Evolutionary conservation across 2,113 vertebrate species (phyloP), one percentile per base, ranked within the genome.

Genomic region (Pagrus major): DNA sequence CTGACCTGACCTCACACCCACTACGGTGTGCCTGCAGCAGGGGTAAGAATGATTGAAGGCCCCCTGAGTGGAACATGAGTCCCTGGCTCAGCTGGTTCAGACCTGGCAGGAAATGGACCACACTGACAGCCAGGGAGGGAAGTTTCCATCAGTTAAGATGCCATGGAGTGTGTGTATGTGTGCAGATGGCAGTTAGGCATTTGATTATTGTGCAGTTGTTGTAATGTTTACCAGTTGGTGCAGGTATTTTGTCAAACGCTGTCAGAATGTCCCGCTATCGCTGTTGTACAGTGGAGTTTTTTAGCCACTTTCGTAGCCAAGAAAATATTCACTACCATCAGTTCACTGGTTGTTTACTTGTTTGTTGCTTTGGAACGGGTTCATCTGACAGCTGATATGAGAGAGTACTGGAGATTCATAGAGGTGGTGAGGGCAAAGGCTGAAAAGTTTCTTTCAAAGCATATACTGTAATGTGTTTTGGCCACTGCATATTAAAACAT

Each of bases 131-230:
- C 72, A 76, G 61, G 61, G 74, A 58, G 86, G 87, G 86, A 86
- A 90, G 87, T 90, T 91, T 92, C 91, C 91, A 91, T 82, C 76
- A 42, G 81, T 83, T 90, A 85, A 87, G 78, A 84, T 86, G 75
- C 74, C 79, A 80, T 80, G 33, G 44, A 12, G 70, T 61, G 35
- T 20, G 70, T 79, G 69, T 76, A 0, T 65, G 14, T 18, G 44
- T 60, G 64, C n/a, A 11, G 10, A 60, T 54, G 27, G 20, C 15
- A 71, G 21, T 78, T 46, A 44, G 23, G 51, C 52, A 74, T 71
- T 80, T 83, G 33, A 85, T 78, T 80, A 80, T 80, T 64, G 52
- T 59, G 46, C 29, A 71, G 78, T 76, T 46, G 54, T 44, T 49
- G 56, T 76, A 78, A 75, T 84, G 74, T 79, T 78, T 46, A 55